These are phyloP conservation scores for Apeira syringaria DNA, from an alignment of 2,888 invertebrate genomes.

Conservation along the genomic window DNA sequence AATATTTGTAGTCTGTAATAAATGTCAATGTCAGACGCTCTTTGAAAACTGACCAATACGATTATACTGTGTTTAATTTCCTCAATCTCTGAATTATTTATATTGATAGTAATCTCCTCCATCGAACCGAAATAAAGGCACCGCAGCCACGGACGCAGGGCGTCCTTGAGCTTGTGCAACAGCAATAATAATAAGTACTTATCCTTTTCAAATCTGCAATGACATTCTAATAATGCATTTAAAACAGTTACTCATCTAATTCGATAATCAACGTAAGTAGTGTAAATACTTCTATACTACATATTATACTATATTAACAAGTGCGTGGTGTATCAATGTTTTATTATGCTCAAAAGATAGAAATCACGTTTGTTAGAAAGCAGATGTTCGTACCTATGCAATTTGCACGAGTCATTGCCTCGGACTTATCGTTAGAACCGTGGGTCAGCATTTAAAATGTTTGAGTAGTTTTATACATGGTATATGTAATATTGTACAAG, in stretches of 20 bases:
- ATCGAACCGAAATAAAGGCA: no score
- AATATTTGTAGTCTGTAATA: no score
- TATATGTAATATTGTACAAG: background rate
- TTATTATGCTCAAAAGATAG: slow-evolving; percentile 13
- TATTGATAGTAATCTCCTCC: no score
- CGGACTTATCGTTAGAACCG: background rate
- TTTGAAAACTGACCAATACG: no score
- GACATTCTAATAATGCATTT: slow-evolving; percentile 27
- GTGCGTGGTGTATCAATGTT: slow-evolving; percentile 9
- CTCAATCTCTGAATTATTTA: no score
- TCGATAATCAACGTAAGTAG: slow-evolving; percentile 18
- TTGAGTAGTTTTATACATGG: background rate
- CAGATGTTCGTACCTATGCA: slow-evolving; percentile 6
- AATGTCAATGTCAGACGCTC: no score
- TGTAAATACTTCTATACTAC: slow-evolving; percentile 19
- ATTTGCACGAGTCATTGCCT: slow-evolving; percentile 17
- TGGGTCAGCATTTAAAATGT: slow-evolving; percentile 1
- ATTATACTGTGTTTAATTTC: no score
- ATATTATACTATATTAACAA: no score
- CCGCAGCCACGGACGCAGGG: no score
- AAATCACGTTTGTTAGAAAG: slow-evolving; percentile 19
- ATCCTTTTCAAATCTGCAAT: slow-evolving; percentile 17
- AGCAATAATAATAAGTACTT: no score
- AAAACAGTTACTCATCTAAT: slow-evolving; percentile 19
- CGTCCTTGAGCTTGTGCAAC: no score